Evolutionary conservation across 2,888 invertebrate genomes (phyloP), one percentile per base, ranked within the genome.

Genomic region (Drosophila flavopinicola): DNA sequence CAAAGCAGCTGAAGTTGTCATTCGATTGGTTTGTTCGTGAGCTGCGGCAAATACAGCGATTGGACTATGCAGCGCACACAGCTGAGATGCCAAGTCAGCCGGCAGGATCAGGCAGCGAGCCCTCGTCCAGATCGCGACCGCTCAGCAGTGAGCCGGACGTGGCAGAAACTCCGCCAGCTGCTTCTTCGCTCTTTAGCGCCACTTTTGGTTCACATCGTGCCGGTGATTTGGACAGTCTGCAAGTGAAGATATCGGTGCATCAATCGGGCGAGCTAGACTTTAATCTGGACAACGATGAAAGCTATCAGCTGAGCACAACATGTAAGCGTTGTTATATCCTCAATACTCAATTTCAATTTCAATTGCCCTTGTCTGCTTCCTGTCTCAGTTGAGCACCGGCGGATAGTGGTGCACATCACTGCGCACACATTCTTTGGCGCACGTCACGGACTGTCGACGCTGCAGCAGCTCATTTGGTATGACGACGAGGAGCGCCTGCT

Each of bases 391-490:
- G 90, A 91, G 11, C 78, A 88, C 35, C 84, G 88, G 3, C 85
- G 76, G 0, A 89, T 95, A n/a, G 90, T 93, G 1, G 94, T 93
- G 0, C 93, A 93, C 64, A 93, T 96, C 33, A 91, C 90, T 0
- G 95, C 95, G 0, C 93, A 93, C 37, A 94, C 94, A 0, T 96
- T 94, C 89, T 95, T 95, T 85, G 96, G 96, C 0, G 95, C 95
- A 0, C 93, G 96, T 0, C 95, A 96, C 84, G 96, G 93, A 0
- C 91, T 96, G 35, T 95, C 96, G 87, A 96, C 96, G 0, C 90
- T 96, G 6, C 94, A 94, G n/a, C 96, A 96, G 85, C 91, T 96
- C 71, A 94, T 95, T 42, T 96, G 96, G 96, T 93, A 94, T 90
- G 96, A 96, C 69, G 95, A 95, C 17, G 93, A 93, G 4, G 92